These are phyloP conservation scores for Drosophila sordidapex DNA, from an alignment of 2,888 invertebrate species.

Conservation along the genomic window DNA sequence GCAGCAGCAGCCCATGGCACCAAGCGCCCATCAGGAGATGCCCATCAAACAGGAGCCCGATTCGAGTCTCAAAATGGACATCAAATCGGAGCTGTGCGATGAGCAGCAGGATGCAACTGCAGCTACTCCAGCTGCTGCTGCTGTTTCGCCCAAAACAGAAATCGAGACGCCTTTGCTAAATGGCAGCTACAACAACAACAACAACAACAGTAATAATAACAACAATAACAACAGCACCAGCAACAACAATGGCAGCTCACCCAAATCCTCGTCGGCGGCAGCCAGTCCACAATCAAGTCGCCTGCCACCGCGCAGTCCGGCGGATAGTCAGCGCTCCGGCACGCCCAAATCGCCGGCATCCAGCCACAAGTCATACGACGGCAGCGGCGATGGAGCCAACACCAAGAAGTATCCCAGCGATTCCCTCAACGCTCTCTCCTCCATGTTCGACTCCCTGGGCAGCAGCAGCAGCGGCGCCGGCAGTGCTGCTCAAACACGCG, in stretches of 20 bases:
- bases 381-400: conserved; percentile 62
- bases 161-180: conserved; percentile 59
- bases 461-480: conserved; percentile 64
- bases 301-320: conserved; percentile 87
- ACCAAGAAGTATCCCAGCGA: conserved; percentile 87
- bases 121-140: background rate
- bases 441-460: conserved; percentile 94
- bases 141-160: conserved; percentile 62
- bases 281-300: conserved; percentile 76
- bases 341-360: conserved; percentile 90
- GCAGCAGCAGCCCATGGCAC: conserved; percentile 85
- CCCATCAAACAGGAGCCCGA: conserved; percentile 66
- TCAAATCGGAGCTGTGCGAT: conserved; percentile 77
- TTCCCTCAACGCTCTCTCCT: conserved; percentile 92
- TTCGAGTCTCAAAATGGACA: conserved; percentile 76
- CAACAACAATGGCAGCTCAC: conserved; percentile 70
- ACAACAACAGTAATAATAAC: conserved; percentile 64
- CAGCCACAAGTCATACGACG: conserved; percentile 84
- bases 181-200: conserved; percentile 83
- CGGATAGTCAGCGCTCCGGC: conserved; percentile 91
- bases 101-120: conserved; percentile 44
- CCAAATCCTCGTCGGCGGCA: conserved; percentile 76
- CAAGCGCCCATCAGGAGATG: conserved; percentile 82
- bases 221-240: conserved; percentile 57
- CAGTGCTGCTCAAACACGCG: conserved; percentile 63